Percentiles rank a stretch among this genome's conserved stretches.
These are phyloP conservation scores for Halocynthia aurantium DNA, from an alignment of 23 tunicate genomes.

Conservation along the genomic window DNA sequence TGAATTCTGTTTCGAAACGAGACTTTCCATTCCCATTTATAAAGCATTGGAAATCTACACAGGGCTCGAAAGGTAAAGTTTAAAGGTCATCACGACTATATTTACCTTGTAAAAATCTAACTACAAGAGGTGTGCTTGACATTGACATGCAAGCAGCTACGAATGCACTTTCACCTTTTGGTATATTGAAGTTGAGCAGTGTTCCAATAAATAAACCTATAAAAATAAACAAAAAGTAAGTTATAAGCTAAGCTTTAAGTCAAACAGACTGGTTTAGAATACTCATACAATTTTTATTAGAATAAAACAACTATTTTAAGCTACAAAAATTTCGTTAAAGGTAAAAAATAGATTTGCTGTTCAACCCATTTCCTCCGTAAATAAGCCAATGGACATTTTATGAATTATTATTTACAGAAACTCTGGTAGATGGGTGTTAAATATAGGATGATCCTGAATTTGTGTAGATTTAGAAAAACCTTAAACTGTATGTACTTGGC, in stretches of 20 bases:
- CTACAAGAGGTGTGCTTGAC: slow-evolving; percentile 89
- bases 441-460: too few species aligned
- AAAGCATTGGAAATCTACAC: not conserved
- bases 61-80: not conserved
- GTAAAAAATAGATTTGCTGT: not conserved
- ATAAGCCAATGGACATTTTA: too few species aligned
- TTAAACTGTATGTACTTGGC: too few species aligned
- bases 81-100: not conserved
- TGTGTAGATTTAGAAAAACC: too few species aligned
- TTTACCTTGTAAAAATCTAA: slow-evolving; percentile 70
- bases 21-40: not conserved
- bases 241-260: not conserved
- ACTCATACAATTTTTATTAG: too few species aligned
- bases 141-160: slow-evolving; percentile 74
- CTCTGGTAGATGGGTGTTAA: too few species aligned
- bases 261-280: too few species aligned
- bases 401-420: too few species aligned
- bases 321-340: not conserved
- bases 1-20: not conserved
- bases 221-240: not conserved
- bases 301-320: too few species aligned
- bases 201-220: slow-evolving; percentile 51
- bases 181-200: slow-evolving; percentile 25
- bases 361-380: too few species aligned
- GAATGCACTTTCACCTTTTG: slow-evolving; percentile 70